These are phyloP conservation scores for Mimachlamys varia DNA, from an alignment of 2,888 invertebrate genomes.

Conservation along the genomic window DNA sequence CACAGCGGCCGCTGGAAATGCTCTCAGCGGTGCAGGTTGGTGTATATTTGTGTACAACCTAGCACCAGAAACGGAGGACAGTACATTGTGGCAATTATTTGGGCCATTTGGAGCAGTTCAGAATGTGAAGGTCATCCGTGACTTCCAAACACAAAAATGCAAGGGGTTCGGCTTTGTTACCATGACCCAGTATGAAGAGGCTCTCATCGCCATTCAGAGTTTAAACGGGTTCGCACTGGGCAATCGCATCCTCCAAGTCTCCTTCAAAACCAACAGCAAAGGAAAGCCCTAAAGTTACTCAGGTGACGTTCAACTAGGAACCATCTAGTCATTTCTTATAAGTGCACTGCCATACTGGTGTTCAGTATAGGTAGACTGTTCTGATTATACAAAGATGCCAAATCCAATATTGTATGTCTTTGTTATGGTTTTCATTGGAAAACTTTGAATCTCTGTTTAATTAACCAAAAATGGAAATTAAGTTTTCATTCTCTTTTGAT, in stretches of 20 bases:
- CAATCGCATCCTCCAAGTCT: slow-evolving; percentile 97
- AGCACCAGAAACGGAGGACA: slow-evolving; percentile 95
- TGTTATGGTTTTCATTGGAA: slow-evolving; percentile 34
- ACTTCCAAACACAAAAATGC: slow-evolving; percentile 97
- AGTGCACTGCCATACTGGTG: slow-evolving; percentile 28
- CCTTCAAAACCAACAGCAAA: slow-evolving; percentile 90
- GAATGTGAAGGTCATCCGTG: slow-evolving; percentile 97
- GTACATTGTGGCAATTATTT: slow-evolving; percentile 95
- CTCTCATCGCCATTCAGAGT: slow-evolving; percentile 96
- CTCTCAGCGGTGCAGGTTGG: slow-evolving; percentile 86
- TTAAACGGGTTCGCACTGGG: slow-evolving; percentile 97
- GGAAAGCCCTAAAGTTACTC: slow-evolving; percentile 83
- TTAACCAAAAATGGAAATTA: slow-evolving; percentile 26
- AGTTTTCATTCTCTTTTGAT: slow-evolving; percentile 33
- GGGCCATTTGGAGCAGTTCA: slow-evolving; percentile 98
- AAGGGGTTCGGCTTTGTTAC: slow-evolving; percentile 99
- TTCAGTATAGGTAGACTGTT: slow-evolving; percentile 22
- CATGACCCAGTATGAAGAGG: slow-evolving; percentile 99
- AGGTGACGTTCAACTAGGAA: slow-evolving; percentile 9
- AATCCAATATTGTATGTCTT: slow-evolving; percentile 36
- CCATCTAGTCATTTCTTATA: slow-evolving; percentile 47
- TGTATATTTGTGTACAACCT: slow-evolving; percentile 96
- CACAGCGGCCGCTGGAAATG: slow-evolving; percentile 66
- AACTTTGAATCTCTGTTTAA: slow-evolving; percentile 28
- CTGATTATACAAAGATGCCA: slow-evolving; percentile 31